A percentile compares a stretch with the other conserved stretches of the same genome.
These are phyloP conservation scores for Athalia cordata DNA, from an alignment of 2,888 invertebrate species.

Conservation along the genomic window DNA sequence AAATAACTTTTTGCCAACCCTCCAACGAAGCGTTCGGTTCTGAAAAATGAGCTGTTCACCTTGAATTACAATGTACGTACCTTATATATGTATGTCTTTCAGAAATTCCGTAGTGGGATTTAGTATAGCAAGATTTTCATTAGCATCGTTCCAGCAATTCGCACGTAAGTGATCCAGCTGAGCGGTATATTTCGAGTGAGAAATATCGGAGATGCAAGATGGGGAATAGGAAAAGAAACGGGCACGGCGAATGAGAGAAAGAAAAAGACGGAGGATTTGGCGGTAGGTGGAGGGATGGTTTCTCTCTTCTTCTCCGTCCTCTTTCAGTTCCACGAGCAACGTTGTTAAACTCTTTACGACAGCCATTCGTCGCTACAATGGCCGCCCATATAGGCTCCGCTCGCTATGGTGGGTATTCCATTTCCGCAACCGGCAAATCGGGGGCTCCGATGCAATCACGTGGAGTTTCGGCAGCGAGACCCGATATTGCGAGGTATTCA, in stretches of 20 bases:
- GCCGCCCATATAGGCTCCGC: conserved; percentile 47
- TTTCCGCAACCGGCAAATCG: conserved; percentile 41
- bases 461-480: conserved; percentile 43
- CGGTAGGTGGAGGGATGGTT: conserved; percentile 3
- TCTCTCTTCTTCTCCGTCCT: neutral
- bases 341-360: conserved; percentile 71
- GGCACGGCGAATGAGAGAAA: conserved; percentile 1
- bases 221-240: neutral
- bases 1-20: too few species aligned
- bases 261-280: conserved; percentile 14
- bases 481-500: conserved; percentile 42
- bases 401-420: conserved; percentile 44
- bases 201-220: conserved; percentile 13
- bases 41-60: too few species aligned
- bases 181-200: neutral
- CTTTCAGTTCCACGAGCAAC: conserved; percentile 59
- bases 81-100: too few species aligned
- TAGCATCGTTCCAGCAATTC: neutral
- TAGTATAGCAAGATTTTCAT: neutral
- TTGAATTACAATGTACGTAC: too few species aligned
- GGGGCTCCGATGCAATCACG: conserved; percentile 41
- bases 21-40: too few species aligned
- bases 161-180: neutral
- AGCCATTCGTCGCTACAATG: conserved; percentile 66
- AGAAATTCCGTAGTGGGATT: neutral